Conservation (phyloP, 2,888 invertebrate species). For the Argyra leucocephala region DNA sequence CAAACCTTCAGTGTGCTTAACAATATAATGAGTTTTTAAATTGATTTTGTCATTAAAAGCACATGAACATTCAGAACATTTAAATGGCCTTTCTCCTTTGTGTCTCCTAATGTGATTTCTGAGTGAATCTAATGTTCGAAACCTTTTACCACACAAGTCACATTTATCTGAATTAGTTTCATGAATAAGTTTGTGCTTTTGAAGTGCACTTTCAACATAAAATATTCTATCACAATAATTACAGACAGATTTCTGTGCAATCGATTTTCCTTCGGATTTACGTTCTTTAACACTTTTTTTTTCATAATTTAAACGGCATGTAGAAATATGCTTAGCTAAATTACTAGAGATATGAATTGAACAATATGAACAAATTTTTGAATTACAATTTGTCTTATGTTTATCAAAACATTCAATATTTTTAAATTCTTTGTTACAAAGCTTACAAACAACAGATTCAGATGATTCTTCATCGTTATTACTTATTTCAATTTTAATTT, state of each 20-base stretch:
- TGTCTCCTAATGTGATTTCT: not conserved
- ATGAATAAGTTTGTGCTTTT: not conserved
- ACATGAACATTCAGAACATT: not conserved
- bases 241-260: not conserved
- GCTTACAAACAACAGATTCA: too few species aligned
- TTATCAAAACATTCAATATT: too few species aligned
- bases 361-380: too few species aligned
- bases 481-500: not conserved
- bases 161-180: not conserved
- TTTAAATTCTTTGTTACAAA: too few species aligned
- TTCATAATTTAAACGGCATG: not conserved
- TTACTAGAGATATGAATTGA: too few species aligned
- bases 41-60: not conserved
- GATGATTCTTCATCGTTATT: not conserved
- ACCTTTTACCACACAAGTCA: not conserved
- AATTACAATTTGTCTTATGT: too few species aligned
- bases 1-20: not conserved
- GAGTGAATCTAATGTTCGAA: not conserved
- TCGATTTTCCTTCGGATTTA: not conserved
- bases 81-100: not conserved
- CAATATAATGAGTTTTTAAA: constrained; percentile 3
- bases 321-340: not conserved
- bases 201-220: not conserved
- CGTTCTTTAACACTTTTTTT: not conserved
- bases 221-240: not conserved